Evolutionary conservation across 1,140 invertebrate species (phyloP), one percentile per base, ranked within the genome.

Genomic region (Sinonovacula constricta): DNA sequence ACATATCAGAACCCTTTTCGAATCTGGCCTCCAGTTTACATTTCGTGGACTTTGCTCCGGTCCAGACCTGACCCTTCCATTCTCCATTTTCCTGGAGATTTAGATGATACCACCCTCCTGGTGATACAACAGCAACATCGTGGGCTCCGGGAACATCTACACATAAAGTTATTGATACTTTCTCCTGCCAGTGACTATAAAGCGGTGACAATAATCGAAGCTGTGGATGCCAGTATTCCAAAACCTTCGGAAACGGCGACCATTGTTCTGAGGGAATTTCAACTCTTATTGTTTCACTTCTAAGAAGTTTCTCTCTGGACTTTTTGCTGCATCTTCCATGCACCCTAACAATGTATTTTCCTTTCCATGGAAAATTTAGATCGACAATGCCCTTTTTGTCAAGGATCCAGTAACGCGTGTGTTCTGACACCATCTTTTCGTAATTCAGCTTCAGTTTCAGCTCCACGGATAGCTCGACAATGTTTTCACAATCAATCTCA

Each of bases 31-130:
- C 26, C 22, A 72, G 34, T 22, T 33, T 22, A 62, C 33, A 72
- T 49, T 26, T 28, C 18, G 69, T 72, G 24, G 69, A 72, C 51
- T 72, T 72, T 31, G 69, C 56, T 3, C 69, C 69, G 33, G 56
- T 62, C 56, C 34, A 62, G 12, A 72, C 56, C 18, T 72, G 69
- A 36, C 69, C 69, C n/a, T 15, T 24, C 69, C 69, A 72, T 31
- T 45, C 22, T 34, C 56, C 36, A 12, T 39, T 72, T 28, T 60
- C 26, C 14, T 30, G 56, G 14, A 57, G 34, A 3, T 59, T 28
- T 51, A 72, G 28, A 51, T 72, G 69, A 39, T 60, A 59, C 69
- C 69, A 72, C 10, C 69, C 69, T 14, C 31, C 49, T 1, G 69
- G 28, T 28, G 14, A 24, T 12, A 60, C 12, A 7, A 72, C 26